Evolutionary conservation across 2,888 invertebrate genomes (phyloP).

Genomic region (Phania funesta): DNA sequence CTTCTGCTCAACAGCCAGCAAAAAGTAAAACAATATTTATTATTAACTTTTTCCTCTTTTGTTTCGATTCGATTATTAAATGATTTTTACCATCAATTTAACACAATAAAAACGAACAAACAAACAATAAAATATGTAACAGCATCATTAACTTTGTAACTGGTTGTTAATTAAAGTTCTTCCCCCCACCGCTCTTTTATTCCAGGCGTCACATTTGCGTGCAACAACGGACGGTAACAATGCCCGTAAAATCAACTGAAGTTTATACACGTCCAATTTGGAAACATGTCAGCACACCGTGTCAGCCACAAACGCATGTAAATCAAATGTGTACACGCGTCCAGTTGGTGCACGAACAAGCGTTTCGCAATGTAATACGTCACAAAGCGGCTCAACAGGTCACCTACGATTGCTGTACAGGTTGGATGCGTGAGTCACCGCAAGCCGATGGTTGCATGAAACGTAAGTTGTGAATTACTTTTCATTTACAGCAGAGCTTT

Average conservation of each 20-base stretch:
- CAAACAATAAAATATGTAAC: constrained; percentile 20
- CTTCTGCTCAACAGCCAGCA: not conserved
- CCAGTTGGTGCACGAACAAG: constrained; percentile 82
- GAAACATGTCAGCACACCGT: constrained; percentile 81
- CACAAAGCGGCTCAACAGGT: constrained; percentile 81
- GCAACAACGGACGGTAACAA: constrained; percentile 81
- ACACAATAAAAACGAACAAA: not conserved
- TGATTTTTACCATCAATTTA: constrained; percentile 9
- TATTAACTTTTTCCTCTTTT: constrained; percentile 1
- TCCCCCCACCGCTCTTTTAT: constrained; percentile 1
- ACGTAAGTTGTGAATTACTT: constrained; percentile 81
- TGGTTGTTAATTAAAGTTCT: constrained; percentile 23
- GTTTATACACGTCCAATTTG: constrained; percentile 82
- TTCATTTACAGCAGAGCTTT: not conserved
- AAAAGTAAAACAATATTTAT: not conserved
- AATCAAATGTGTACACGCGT: constrained; percentile 82
- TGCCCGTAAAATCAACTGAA: constrained; percentile 82
- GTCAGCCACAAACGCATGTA: constrained; percentile 79
- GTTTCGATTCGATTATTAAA: constrained; percentile 15
- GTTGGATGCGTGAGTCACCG: constrained; percentile 83
- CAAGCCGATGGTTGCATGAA: constrained; percentile 83
- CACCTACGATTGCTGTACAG: constrained; percentile 83
- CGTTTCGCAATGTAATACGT: constrained; percentile 81
- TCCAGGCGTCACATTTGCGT: constrained; percentile 82
- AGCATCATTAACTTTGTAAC: constrained; percentile 51